A percentile compares a stretch with the other conserved stretches of the same genome.
Evolutionary conservation across 2,113 vertebrate species (phyloP).

Genomic region (Lepidothrix coronata): DNA sequence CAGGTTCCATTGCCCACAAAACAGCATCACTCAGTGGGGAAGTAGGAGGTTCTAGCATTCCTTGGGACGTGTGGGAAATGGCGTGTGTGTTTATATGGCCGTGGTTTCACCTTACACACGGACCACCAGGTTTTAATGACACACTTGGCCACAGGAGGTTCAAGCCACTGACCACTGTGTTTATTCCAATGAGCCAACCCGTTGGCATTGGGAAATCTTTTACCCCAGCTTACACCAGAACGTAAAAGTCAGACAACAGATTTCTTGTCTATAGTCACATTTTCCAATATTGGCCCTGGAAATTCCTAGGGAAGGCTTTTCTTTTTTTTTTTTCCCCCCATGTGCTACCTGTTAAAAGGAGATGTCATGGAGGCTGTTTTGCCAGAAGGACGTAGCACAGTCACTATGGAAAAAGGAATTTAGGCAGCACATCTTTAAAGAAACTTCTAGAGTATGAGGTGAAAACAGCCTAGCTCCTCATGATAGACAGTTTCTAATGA

Average conservation of each 20-base stretch:
- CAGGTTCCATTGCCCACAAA: slow-evolving; percentile 39
- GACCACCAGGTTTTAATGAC: slow-evolving; percentile 75
- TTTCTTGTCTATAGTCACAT: slow-evolving; percentile 58
- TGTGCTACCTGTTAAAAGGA: slow-evolving; percentile 41
- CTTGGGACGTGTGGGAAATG: slow-evolving; percentile 64
- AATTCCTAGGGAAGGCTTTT: background rate
- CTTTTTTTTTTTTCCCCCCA: background rate
- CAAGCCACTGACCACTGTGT: slow-evolving; percentile 73
- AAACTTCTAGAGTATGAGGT: background rate
- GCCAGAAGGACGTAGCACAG: background rate
- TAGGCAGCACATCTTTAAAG: background rate
- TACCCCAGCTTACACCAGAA: slow-evolving; percentile 60
- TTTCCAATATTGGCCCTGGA: background rate
- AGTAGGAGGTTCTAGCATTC: slow-evolving; percentile 57
- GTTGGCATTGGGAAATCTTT: slow-evolving; percentile 61
- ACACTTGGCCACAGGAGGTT: slow-evolving; percentile 67
- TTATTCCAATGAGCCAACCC: slow-evolving; percentile 57
- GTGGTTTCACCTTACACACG: slow-evolving; percentile 73
- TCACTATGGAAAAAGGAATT: background rate
- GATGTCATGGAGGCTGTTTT: background rate
- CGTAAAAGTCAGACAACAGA: slow-evolving; percentile 39
- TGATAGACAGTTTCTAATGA: background rate
- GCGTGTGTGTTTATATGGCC: slow-evolving; percentile 68
- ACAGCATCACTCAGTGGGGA: slow-evolving; percentile 47
- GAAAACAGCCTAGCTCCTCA: background rate